Evolutionary conservation across 35 echinoderm and acorn worm genomes (phyloP), one percentile per base, ranked within the genome.

Genomic region (Apostichopus japonicus): DNA sequence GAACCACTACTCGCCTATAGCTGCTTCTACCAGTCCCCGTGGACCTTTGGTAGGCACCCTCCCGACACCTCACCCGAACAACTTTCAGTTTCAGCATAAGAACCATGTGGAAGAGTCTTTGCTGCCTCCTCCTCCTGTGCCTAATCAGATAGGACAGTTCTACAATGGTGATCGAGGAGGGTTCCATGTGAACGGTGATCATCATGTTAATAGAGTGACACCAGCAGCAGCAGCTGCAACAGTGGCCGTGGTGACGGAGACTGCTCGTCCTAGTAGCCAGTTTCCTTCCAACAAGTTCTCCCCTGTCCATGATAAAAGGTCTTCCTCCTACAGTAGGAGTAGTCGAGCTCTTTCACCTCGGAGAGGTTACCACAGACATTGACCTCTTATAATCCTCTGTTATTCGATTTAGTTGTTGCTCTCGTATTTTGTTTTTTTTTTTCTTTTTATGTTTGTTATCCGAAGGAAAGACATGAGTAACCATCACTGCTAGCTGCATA

Each of bases 31-130:
- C 23, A 84, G 81, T 84, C 81, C 81, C 16, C 54, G 81, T 21
- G 81, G 81, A 84, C 71, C 71, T 75, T 75, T 75, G 71, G 81
- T 84, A 54, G 81, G 81, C 17, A 6, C 54, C 17, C 81, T 58
- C 56, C 19, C 81, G 4, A 56, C 53, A 84, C 81, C 81, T 57
- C 81, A 84, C 81, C 81, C 81, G 21, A 84, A 84, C 55, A 84
- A 58, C 81, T 84, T 84, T 84, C 81, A 84, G 54, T 84, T 53
- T 22, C 81, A 84, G 17, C 81, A 84, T 54, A 84, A 84, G 16
- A 84, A 84, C 54, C 81, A 84, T 84, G 81, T 84, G 8, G 81
- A 84, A 84, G 81, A 84, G n/a, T 19, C 81, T 58, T 84, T 84
- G 55, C 54, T 84, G 56, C 81, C 55, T 57, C 55, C 9, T 24